A percentile compares a stretch with the other conserved stretches of the same genome.
These are phyloP conservation scores for Aegithalos caudatus DNA, from an alignment of 2,113 vertebrate species.

Conservation along the genomic window DNA sequence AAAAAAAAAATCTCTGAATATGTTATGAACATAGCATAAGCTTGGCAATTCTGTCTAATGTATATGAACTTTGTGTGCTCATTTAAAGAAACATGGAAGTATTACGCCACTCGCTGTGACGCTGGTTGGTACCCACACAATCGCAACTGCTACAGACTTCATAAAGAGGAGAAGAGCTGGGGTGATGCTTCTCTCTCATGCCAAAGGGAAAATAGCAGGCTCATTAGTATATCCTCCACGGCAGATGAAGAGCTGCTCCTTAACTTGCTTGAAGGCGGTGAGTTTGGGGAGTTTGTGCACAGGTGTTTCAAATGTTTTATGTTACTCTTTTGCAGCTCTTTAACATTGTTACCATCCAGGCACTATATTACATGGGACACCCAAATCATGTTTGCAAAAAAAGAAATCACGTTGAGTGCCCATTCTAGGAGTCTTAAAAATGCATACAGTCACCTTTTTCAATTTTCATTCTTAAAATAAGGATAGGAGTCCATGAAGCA, in stretches of 20 bases:
- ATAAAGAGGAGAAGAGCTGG: constrained; percentile 80
- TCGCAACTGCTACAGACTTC: constrained; percentile 82
- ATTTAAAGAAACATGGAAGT: constrained; percentile 84
- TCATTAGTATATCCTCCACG: constrained; percentile 80
- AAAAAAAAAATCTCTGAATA: background rate
- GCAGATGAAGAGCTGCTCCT: constrained; percentile 85
- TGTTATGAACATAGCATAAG: background rate
- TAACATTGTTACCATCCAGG: background rate
- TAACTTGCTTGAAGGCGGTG: constrained; percentile 78
- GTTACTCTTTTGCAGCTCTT: background rate
- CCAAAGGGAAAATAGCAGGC: constrained; percentile 65
- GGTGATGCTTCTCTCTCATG: constrained; percentile 78
- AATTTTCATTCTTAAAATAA: background rate
- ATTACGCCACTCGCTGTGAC: constrained; percentile 79
- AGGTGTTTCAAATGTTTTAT: background rate
- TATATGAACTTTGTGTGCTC: background rate
- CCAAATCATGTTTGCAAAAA: background rate
- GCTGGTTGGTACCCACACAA: constrained; percentile 84
- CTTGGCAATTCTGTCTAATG: background rate
- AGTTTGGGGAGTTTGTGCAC: constrained; percentile 30
- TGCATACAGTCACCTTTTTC: background rate
- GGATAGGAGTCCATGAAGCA: background rate
- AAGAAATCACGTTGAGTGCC: background rate
- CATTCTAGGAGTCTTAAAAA: background rate
- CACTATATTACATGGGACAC: fast-evolving